phyloP scores from a whole-genome alignment of 2,797 vertebrate species.

The Vultur gryphus region DNA sequence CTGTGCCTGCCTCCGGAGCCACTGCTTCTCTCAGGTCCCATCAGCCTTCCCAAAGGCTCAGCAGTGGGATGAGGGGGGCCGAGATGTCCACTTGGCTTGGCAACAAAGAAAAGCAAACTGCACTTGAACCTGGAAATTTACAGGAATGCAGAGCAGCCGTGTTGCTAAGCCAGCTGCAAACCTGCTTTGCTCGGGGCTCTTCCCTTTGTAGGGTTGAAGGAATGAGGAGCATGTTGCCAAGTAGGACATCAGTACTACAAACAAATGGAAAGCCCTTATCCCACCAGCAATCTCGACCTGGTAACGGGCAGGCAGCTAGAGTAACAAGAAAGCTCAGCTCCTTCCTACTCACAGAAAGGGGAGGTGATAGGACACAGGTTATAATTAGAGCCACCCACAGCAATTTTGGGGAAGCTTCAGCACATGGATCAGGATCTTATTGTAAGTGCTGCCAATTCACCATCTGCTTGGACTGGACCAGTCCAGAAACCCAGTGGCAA shows the following conservation, averaged over 20 bases:
- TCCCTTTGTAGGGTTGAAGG: slow-evolving; percentile 60
- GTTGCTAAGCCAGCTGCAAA: slow-evolving; percentile 60
- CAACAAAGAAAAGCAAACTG: slow-evolving; percentile 14
- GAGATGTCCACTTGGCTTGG: background rate
- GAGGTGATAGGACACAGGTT: slow-evolving; percentile 2
- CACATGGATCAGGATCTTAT: background rate
- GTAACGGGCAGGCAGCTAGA: slow-evolving; percentile 33
- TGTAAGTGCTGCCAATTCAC: background rate
- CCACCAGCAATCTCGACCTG: slow-evolving; percentile 30
- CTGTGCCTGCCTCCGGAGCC: rapidly evolving
- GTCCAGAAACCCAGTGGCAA: background rate
- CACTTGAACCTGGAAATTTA: slow-evolving; percentile 71
- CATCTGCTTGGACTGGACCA: background rate
- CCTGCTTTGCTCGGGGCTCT: slow-evolving; percentile 68
- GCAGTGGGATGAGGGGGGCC: background rate
- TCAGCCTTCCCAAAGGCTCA: background rate
- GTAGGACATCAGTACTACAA: slow-evolving; percentile 63
- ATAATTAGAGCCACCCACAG: slow-evolving; percentile 60
- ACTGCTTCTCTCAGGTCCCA: background rate
- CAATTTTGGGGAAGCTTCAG: slow-evolving; percentile 34
- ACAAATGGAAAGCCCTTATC: slow-evolving; percentile 47
- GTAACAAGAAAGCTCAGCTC: background rate
- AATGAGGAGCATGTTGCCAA: slow-evolving; percentile 56
- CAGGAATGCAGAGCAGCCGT: slow-evolving; percentile 63
- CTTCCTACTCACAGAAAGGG: slow-evolving; percentile 16